Conservation (phyloP, 1,140 invertebrate genomes). For the Ceratitis capitata region DNA sequence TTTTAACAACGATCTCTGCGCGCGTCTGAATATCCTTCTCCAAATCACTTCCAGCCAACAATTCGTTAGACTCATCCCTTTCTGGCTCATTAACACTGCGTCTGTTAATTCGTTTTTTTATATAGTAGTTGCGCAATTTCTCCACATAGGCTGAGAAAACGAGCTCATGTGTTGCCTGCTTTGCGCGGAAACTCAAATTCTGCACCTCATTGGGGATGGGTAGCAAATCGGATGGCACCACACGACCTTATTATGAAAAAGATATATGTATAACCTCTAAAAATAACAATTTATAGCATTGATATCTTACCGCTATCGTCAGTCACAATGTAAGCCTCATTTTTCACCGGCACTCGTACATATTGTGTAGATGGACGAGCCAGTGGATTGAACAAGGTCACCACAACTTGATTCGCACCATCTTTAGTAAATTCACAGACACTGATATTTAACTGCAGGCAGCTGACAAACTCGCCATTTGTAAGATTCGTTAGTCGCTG, state of each 20-base stretch:
- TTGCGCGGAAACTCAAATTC: not conserved
- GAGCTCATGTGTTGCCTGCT: conserved; percentile 37
- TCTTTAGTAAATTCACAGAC: conserved; percentile 73
- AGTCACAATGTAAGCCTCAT: conserved; percentile 40
- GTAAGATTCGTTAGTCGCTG: conserved; percentile 43
- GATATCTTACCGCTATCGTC: not conserved
- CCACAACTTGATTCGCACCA: conserved; percentile 69
- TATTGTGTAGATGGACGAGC: conserved; percentile 72
- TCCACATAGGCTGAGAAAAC: conserved; percentile 41
- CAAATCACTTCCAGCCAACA: not conserved
- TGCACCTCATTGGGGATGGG: conserved; percentile 38
- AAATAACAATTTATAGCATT: not conserved
- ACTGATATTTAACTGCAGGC: conserved; percentile 75
- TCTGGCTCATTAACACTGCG: not conserved
- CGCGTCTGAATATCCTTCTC: not conserved
- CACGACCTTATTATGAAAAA: conserved; percentile 14
- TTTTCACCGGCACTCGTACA: conserved; percentile 73
- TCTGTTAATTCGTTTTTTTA: conserved; percentile 58
- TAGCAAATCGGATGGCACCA: conserved; percentile 35
- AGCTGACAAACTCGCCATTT: conserved; percentile 67
- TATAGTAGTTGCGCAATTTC: conserved; percentile 44
- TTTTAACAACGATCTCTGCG: conserved; percentile 37
- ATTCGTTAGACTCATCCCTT: not conserved
- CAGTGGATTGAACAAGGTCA: conserved; percentile 86
- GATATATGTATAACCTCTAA: not conserved